Evolutionary conservation across 2,888 invertebrate species (phyloP).

Genomic region (Calephelis perditalis): DNA sequence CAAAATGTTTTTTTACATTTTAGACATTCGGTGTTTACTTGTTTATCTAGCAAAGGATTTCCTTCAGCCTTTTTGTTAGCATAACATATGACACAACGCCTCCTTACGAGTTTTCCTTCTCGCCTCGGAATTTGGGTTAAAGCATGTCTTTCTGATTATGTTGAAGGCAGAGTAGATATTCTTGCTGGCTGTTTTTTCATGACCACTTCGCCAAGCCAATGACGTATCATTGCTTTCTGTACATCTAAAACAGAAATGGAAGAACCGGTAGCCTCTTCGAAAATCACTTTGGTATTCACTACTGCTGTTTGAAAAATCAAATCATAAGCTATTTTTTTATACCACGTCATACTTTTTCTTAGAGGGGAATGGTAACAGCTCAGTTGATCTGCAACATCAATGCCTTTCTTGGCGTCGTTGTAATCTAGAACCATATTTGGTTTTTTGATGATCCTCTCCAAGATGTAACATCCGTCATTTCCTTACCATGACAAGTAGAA

Average conservation of each 20-base stretch:
- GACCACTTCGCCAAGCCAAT: conserved; percentile 13
- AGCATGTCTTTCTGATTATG: conserved; percentile 1
- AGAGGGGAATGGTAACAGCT: conserved; percentile 23
- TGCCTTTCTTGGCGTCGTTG: conserved; percentile 25
- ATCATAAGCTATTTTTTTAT: conserved; percentile 15
- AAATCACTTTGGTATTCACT: conserved; percentile 13
- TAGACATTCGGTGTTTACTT: too few relatives aligned
- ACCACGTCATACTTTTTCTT: conserved; percentile 14
- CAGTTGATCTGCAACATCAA: conserved; percentile 22
- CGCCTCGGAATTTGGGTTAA: conserved; percentile 14
- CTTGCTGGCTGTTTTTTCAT: conserved; percentile 12
- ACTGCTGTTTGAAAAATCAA: conserved; percentile 14
- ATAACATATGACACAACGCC: conserved; percentile 17
- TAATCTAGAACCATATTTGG: conserved; percentile 24
- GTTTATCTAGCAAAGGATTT: not conserved
- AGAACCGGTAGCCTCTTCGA: conserved; percentile 5
- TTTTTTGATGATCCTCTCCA: not conserved
- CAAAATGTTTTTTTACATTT: too few relatives aligned
- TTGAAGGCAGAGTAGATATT: conserved; percentile 4
- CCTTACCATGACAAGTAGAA: conserved; percentile 14
- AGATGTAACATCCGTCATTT: conserved; percentile 17
- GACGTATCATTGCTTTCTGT: conserved; percentile 9
- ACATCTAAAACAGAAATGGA: conserved; percentile 8
- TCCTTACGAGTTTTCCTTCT: conserved; percentile 15
- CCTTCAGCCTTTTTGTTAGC: conserved; percentile 18